Percentiles rank a stretch among this genome's conserved stretches.
phyloP scores from a whole-genome alignment of 2,888 invertebrate genomes.

The Loripinus fragilis region DNA sequence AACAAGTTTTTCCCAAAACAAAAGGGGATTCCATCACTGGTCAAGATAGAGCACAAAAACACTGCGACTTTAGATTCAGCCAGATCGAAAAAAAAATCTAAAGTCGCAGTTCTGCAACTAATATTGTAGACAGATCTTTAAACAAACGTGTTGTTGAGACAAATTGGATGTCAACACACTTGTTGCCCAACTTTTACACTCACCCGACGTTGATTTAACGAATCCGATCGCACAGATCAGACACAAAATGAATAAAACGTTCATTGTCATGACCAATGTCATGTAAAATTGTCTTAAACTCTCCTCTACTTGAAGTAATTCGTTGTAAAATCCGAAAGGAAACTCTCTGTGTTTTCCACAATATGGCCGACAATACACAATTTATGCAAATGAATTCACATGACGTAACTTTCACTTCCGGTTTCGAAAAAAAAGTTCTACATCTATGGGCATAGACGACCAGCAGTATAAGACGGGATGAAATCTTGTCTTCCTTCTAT shows the following conservation, averaged over 20 bases:
- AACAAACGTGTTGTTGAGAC: background rate
- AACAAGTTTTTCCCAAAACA: too few species aligned
- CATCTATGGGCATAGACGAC: too few species aligned
- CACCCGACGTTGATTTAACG: slow-evolving; percentile 46
- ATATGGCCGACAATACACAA: slow-evolving; percentile 70
- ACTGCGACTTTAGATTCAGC: too few species aligned
- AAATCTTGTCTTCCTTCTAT: too few species aligned
- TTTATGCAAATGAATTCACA: slow-evolving; percentile 68
- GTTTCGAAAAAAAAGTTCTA: slow-evolving; percentile 14
- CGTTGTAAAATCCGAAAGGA: slow-evolving; percentile 24
- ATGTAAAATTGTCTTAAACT: slow-evolving; percentile 21
- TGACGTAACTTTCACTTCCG: slow-evolving; percentile 68
- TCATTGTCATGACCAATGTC: slow-evolving; percentile 43
- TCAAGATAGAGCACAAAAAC: too few species aligned
- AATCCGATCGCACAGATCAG: slow-evolving; percentile 34
- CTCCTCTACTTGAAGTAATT: slow-evolving; percentile 6
- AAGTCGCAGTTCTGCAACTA: too few species aligned
- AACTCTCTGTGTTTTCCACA: slow-evolving; percentile 38
- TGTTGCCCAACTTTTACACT: background rate
- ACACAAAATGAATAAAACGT: slow-evolving; percentile 20
- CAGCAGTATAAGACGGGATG: too few species aligned
- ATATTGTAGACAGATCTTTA: too few species aligned
- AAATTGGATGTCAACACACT: slow-evolving; percentile 20
- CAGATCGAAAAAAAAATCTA: too few species aligned
- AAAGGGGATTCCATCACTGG: too few species aligned